Base-by-base conservation (phyloP, 2,113 vertebrate species). In the Apteryx mantelli region DNA sequence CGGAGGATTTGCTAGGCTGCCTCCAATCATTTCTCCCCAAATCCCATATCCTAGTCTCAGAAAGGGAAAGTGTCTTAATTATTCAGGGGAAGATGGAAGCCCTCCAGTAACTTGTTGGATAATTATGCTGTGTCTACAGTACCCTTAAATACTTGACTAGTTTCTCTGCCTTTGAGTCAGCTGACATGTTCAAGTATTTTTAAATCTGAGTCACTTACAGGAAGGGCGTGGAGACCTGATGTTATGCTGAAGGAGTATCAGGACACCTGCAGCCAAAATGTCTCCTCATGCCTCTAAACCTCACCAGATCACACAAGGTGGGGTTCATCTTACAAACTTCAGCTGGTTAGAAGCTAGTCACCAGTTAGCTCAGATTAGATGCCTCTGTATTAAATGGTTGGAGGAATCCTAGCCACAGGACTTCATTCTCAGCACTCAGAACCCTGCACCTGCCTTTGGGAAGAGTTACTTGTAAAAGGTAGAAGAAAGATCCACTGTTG, bases 291-390 rank as follows among this genome's bases (percentile, higher is more conserved):
- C 5, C 60, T 15, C n/a, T 5, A 4, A 28, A 12, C 8, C 15
- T 0, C 12, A 22, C 42, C 10, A 0, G 26, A 16, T 0, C 20
- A 1, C 44, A 1, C 22, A 9, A 52, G 42, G 36, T 25, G 44
- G 60, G 65, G 34, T 11, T 93, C 12, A 0, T 5, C 3, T 22
- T 8, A 38, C 60, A 13, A 1, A 26, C 28, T 40, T 46, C 13
- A 13, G 19, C 38, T 21, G 52, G 14, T 46, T 4, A 34, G 19
- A 61, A 83, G 13, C n/a, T 4, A 8, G 8, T 17, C 13, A 3
- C 61, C 18, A 1, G 1, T 18, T 6, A 0, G 28, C 53, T 32
- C 30, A 2, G 30, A 3, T 14, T 6, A 15, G 26, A 4, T 1
- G 16, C 16, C 32, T 9, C 42, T 17, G 30, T 38, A 16, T 4